Base-by-base conservation (phyloP, 23 tunicate species). In the Ciona savignyi region DNA sequence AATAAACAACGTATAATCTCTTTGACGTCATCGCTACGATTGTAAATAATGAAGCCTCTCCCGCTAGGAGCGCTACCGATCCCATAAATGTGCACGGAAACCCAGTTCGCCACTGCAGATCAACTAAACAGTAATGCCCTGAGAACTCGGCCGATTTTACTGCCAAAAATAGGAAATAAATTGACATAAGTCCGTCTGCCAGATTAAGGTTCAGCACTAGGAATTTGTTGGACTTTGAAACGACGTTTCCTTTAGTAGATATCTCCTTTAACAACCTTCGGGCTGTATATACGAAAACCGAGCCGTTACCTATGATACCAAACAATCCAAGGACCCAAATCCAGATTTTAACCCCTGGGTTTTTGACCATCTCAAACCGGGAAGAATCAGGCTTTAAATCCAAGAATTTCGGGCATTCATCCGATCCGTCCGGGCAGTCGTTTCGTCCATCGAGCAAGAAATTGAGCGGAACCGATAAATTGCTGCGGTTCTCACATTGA, bases 351-450 rank as follows among this genome's bases (percentile, higher is more conserved):
- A 78, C 60, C 4, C 29, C 49, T 3, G 56, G 42, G n/a, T 56
- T 68, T 33, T 63, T 68, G 42, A 35, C 60, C 75, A 78, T 34
- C 62, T 78, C 71, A 35, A 23, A 1, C 0, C 83, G 66, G 0
- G 67, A 78, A 51, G 22, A 68, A 62, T 4, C 25, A 2, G 69
- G 28, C 19, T 49, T 35, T 29, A 25, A 22, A 30, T 78, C 75
- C 1, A 78, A 30, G 4, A 42, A 49, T 30, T 60, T 67, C 1
- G 92, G 92, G 42, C 92, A 85, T 85, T 85, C 92, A 64, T 85
- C 92, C 0, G 70, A 73, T 19, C 75, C 84, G 42, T 67, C 75
- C 3, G 51, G n/a, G 70, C 92, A 85, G 30, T 85, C 92, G 34
- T 73, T 42, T 28, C 64, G 66, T 1, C 92, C 92, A 49, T 85